Conservation (phyloP, 1,140 invertebrate species). For the Penaeus indicus region DNA sequence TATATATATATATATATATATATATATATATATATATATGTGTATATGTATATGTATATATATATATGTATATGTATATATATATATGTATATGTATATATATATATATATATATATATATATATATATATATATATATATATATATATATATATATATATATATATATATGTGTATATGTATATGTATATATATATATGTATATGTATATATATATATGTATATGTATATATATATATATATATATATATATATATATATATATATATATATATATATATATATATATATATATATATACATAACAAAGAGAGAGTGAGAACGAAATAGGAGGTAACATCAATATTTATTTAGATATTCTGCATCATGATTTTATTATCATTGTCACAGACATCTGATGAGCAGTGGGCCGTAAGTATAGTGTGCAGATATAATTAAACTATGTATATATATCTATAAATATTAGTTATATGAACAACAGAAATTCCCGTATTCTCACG, state of each 20-base stretch:
- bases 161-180: not conserved
- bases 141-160: slow-evolving; percentile 20
- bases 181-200: not conserved
- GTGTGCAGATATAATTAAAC: too few relatives aligned
- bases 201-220: slow-evolving; percentile 13
- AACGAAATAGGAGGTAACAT: too few relatives aligned
- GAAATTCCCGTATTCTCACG: too few relatives aligned
- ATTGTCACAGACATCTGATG: too few relatives aligned
- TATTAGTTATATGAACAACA: too few relatives aligned
- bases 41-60: slow-evolving; percentile 43
- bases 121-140: not conserved
- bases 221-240: slow-evolving; percentile 35
- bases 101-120: slow-evolving; percentile 10
- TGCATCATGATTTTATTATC: not conserved
- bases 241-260: slow-evolving; percentile 42
- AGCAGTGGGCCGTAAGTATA: too few relatives aligned
- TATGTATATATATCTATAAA: too few relatives aligned
- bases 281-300: slow-evolving; percentile 39
- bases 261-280: slow-evolving; percentile 34
- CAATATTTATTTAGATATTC: too few relatives aligned
- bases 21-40: slow-evolving; percentile 31
- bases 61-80: slow-evolving; percentile 10
- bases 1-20: slow-evolving; percentile 11
- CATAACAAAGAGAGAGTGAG: not conserved
- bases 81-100: not conserved